A percentile compares a stretch with the other conserved stretches of the same genome.
Conservation (phyloP, 2,888 invertebrate species). For the Temnothorax unifasciatus region DNA sequence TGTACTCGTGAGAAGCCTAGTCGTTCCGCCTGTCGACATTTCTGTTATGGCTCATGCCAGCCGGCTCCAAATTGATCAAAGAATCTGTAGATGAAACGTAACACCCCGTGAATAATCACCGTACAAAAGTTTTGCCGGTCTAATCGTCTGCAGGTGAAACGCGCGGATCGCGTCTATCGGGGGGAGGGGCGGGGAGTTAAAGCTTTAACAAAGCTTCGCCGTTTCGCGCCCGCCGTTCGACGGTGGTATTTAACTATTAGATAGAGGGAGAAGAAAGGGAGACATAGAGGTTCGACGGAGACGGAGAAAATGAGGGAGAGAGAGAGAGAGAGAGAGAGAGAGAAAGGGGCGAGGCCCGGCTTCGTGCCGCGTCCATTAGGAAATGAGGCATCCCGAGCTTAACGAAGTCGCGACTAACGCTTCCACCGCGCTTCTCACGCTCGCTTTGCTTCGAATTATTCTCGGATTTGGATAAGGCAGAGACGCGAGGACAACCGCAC, state of each 20-base stretch:
- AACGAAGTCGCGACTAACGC: constrained; percentile 67
- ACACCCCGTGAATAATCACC: constrained; percentile 23
- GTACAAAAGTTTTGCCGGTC: constrained; percentile 6
- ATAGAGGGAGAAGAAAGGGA: neutral
- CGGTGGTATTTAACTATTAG: constrained; percentile 41
- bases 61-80: constrained; percentile 21
- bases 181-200: neutral
- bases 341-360: constrained; percentile 2
- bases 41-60: neutral
- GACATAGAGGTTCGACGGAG: neutral
- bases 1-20: neutral
- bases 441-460: constrained; percentile 58
- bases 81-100: constrained; percentile 28
- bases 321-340: constrained; percentile 11
- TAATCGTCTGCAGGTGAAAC: constrained; percentile 25
- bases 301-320: constrained; percentile 22
- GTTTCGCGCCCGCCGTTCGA: constrained; percentile 16
- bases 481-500: constrained; percentile 11
- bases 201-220: constrained; percentile 30
- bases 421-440: constrained; percentile 39
- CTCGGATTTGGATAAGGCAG: constrained; percentile 28
- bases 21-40: neutral
- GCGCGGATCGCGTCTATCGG: neutral
- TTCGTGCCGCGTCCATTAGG: constrained; percentile 68
- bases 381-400: constrained; percentile 71